Conservation (phyloP, 1,140 invertebrate genomes). For the Muscidifurax raptorellus region DNA sequence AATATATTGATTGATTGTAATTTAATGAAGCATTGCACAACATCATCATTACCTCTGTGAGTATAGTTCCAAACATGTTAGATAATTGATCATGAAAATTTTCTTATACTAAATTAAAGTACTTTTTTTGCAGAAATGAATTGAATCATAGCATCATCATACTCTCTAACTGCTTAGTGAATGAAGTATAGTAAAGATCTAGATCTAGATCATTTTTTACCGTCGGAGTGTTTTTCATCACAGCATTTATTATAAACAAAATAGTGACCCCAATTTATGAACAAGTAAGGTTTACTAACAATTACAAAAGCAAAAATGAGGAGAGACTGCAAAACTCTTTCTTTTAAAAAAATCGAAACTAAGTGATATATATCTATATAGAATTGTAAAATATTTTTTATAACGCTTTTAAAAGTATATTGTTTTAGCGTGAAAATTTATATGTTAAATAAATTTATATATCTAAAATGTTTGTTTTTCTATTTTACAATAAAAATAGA, state of each 20-base stretch:
- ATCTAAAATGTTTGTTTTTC: neutral
- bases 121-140: slow-evolving; percentile 3
- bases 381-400: slow-evolving; percentile 43
- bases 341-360: slow-evolving; percentile 15
- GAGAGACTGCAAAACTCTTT: slow-evolving; percentile 40
- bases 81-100: neutral
- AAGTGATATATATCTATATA: slow-evolving; percentile 12
- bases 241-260: neutral
- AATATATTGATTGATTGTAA: neutral
- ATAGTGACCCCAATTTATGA: neutral
- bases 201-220: neutral
- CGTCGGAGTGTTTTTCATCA: neutral
- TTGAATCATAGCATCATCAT: neutral
- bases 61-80: neutral
- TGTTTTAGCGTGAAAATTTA: neutral
- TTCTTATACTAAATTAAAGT: neutral
- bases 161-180: neutral
- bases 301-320: neutral
- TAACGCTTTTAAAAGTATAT: slow-evolving; percentile 34
- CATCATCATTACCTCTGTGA: neutral
- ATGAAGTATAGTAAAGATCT: neutral
- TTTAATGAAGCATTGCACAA: neutral
- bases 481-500: neutral
- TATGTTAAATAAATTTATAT: neutral
- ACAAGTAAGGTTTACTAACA: neutral